Conservation (phyloP, 2,888 invertebrate genomes). For the Agriotes lineatus region DNA sequence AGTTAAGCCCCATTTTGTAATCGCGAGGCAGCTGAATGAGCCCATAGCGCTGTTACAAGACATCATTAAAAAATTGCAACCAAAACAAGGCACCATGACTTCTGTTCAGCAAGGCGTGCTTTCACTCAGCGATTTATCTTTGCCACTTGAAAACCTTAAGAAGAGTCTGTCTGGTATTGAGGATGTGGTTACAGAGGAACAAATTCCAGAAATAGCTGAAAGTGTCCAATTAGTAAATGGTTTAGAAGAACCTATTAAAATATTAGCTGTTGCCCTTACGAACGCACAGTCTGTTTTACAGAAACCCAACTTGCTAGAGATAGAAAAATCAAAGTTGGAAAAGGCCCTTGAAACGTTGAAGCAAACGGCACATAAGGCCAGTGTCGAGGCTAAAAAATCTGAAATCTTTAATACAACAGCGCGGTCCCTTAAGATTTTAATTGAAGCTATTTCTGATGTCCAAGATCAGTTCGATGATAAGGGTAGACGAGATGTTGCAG, state of each 20-base stretch:
- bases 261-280: not conserved
- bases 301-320: constrained; percentile 9
- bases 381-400: no score
- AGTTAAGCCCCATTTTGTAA: not conserved
- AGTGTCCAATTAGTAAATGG: not conserved
- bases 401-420: no score
- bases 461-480: no score
- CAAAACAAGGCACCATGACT: not conserved
- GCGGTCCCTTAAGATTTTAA: no score
- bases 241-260: constrained; percentile 7
- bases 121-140: not conserved
- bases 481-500: not conserved
- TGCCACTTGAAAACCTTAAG: not conserved
- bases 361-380: no score
- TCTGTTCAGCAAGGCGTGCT: not conserved
- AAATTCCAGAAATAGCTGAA: not conserved
- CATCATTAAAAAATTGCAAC: constrained; percentile 24
- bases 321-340: constrained; percentile 20
- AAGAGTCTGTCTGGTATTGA: not conserved
- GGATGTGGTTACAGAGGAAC: not conserved
- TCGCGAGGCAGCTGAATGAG: constrained; percentile 16
- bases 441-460: no score
- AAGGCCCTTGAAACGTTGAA: constrained; percentile 21
- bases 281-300: not conserved
- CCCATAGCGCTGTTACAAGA: constrained; percentile 29